Evolutionary conservation across 2,113 vertebrate genomes (phyloP), one percentile per base, ranked within the genome.

Genomic region (Panthera uncia): DNA sequence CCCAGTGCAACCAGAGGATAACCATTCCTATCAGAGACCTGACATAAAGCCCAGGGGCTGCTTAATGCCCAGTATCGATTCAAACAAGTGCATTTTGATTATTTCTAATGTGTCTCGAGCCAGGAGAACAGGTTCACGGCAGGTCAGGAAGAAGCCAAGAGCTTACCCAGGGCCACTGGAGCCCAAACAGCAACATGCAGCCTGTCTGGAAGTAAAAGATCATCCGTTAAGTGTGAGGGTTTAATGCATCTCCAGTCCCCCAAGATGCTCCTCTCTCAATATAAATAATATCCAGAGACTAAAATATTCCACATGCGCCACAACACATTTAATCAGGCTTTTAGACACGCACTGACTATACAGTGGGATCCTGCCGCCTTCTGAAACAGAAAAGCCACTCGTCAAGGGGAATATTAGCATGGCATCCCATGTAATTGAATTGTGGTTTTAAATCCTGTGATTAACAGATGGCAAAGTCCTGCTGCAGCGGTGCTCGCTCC

Each of bases 41-140:
- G 95, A 95, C 90, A 81, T 31, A 52, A 89, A 98, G 89, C 97
- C 68, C 95, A 73, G 74, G 89, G 97, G 90, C 66, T 13, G 15
- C 95, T 95, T 96, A 97, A 94, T 87, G 94, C 96, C 66, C n/a
- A 5, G 36, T 65, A 97, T 97, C 29, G 93, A 68, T 97, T 95
- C 97, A 74, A 94, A 89, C 38, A 1, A 94, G 82, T 82, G 82
- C 36, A 76, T 95, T 96, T 84, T 66, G 88, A 93, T 98, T 45
- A 38, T 87, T 73, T 83, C 91, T 95, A 96, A 97, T 91, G 97
- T n/a, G 69, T 80, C 76, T n/a, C 45, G 78, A 90, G 94, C 83
- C 25, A 1, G 31, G 80, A 81, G 69, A n/a, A 55, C 38, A 4
- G 69, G 52, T 76, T 68, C 45, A 38, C 29, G 57, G 74, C 94